phyloP scores from a whole-genome alignment of 2,797 vertebrate species.

The Threskiornis aethiopicus region DNA sequence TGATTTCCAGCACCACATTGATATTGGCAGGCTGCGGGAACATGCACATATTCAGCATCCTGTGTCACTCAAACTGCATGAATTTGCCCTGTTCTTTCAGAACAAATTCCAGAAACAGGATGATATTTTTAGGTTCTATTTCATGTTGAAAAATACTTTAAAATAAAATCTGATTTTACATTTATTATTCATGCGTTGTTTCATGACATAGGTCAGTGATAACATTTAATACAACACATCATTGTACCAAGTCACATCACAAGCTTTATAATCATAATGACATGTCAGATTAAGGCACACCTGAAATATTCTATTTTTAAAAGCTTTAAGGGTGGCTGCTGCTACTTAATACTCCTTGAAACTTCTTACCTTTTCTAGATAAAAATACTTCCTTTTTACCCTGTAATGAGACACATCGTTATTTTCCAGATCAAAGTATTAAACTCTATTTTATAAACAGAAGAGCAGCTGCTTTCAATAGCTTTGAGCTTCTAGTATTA shows the following conservation, averaged over 20 bases:
- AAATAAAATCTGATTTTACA: neutral
- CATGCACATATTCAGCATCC: accelerated
- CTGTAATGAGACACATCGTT: neutral
- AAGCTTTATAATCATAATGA: neutral
- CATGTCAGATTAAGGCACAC: neutral
- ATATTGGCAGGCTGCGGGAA: neutral
- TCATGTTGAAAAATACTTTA: neutral
- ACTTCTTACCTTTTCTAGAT: neutral
- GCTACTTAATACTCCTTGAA: neutral
- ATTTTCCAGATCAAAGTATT: constrained; percentile 22
- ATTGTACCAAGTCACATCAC: neutral
- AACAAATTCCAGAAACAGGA: neutral
- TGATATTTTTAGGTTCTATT: neutral
- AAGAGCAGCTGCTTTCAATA: constrained; percentile 11
- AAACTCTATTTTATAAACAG: neutral
- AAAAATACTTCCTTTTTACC: neutral
- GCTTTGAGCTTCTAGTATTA: neutral
- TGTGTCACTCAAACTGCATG: neutral
- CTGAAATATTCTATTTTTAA: neutral
- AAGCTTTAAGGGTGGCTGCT: neutral
- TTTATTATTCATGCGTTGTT: neutral
- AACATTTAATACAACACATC: neutral
- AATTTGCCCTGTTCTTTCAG: neutral
- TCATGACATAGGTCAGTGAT: neutral
- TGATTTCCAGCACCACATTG: neutral